Evolutionary conservation across 64 coral and sea anemone species (phyloP), one percentile per base, ranked within the genome.

Genomic region (Dendrophyllia cribrosa): DNA sequence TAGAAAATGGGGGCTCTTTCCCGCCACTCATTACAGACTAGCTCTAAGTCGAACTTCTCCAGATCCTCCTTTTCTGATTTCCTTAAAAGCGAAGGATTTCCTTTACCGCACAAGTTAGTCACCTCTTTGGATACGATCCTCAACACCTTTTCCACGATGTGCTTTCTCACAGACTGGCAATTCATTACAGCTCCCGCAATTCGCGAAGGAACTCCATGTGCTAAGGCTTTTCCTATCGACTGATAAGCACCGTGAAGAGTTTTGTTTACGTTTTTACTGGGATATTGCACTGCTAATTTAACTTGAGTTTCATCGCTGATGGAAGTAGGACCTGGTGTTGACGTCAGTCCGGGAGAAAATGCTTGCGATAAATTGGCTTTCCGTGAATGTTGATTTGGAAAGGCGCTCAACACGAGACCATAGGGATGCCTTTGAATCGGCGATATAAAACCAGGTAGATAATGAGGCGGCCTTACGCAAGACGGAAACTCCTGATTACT

Each of bases 241-340:
- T 95, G 70, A 61, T 50, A 17, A 43, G 85, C 80, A 67, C 26
- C 13, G 21, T 52, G 3, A 9, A 95, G 65, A 20, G 66, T 3
- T 87, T 91, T 95, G 11, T 78, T 95, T 6, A 95, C 47, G 68
- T 72, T 90, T 51, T 87, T 95, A 45, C 88, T 91, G 6, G 93
- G 93, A 79, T 95, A 95, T 44, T 95, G 74, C 49, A 95, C 43
- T 19, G 25, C 50, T 65, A 95, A 49, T 73, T 67, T 85, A 2
- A 90, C 82, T 83, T 88, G 67, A 63, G 12, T 88, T 34, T 88
- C 20, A 55, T 65, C 16, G 4, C 13, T 13, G 9, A 19, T 65
- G 16, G 62, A 65, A 20, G 4, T 19, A n/a, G 52, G 11, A 7
- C 52, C 11, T 55, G 52, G 52, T 7, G 52, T 55, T 55, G 52